phyloP scores from a whole-genome alignment of 2,113 vertebrate species.

The Mionectes macconnelli region DNA sequence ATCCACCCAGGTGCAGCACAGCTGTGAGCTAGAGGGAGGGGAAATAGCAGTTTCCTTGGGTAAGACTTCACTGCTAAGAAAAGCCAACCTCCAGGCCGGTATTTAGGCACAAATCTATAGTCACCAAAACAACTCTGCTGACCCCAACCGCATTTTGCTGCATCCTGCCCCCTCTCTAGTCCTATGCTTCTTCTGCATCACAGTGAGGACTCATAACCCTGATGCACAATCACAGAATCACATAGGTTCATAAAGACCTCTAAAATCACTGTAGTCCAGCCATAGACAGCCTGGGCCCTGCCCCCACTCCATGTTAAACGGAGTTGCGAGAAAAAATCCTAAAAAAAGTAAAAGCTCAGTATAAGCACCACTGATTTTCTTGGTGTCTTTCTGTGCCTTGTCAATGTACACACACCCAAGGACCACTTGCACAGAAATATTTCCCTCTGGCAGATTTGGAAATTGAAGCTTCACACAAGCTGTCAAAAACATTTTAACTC shows the following conservation, averaged over 20 bases:
- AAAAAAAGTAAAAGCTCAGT: background rate
- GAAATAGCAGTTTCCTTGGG: background rate
- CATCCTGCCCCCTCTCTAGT: accelerated
- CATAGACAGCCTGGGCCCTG: background rate
- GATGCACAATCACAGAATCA: background rate
- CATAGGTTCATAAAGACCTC: background rate
- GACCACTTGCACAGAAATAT: background rate
- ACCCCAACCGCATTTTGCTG: background rate
- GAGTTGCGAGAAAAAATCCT: background rate
- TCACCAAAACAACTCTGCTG: accelerated
- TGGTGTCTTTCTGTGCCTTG: background rate
- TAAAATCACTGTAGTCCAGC: accelerated
- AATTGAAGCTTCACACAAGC: background rate
- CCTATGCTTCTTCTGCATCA: background rate
- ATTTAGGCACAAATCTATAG: background rate
- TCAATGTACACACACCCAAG: background rate
- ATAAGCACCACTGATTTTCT: background rate
- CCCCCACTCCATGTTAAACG: accelerated
- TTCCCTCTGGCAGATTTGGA: background rate
- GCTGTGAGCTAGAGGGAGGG: background rate
- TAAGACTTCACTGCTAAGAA: background rate
- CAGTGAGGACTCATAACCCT: background rate
- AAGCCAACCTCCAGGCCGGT: background rate
- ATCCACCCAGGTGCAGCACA: background rate
- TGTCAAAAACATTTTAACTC: background rate